phyloP scores from a whole-genome alignment of 1,140 invertebrate genomes.

The Anadara kagoshimensis region DNA sequence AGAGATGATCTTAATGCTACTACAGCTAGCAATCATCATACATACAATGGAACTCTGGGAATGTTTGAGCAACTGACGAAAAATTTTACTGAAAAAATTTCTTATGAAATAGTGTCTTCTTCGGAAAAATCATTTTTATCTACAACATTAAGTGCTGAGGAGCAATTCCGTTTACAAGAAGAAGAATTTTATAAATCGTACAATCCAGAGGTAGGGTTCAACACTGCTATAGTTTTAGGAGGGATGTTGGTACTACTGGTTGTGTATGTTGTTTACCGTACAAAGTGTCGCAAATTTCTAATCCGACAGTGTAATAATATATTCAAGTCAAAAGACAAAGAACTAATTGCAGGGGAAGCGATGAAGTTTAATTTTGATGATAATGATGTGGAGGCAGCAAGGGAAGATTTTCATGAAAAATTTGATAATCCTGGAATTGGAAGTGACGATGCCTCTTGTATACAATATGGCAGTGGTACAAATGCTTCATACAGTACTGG shows the following conservation, averaged over 20 bases:
- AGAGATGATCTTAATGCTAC: constrained; percentile 30
- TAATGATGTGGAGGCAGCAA: background rate
- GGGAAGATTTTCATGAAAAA: constrained; percentile 1
- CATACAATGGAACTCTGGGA: background rate
- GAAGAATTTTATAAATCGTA: constrained; percentile 35
- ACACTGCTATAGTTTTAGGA: constrained; percentile 35
- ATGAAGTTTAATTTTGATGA: background rate
- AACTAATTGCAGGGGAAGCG: background rate
- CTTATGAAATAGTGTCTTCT: background rate
- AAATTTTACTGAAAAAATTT: background rate
- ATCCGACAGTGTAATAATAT: constrained; percentile 1
- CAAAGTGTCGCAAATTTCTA: constrained; percentile 38
- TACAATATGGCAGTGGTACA: background rate
- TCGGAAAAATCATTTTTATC: background rate
- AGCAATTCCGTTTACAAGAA: constrained; percentile 20
- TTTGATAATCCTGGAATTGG: background rate
- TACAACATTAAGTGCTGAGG: constrained; percentile 11
- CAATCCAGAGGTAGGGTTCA: constrained; percentile 37
- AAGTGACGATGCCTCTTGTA: background rate
- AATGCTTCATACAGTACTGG: background rate
- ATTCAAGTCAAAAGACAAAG: constrained; percentile 12
- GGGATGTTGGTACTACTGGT: constrained; percentile 30
- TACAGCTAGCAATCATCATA: constrained; percentile 2
- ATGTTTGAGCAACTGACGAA: background rate
- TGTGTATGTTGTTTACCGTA: constrained; percentile 42